Evolutionary conservation across 2,797 vertebrate genomes (phyloP), one percentile per base, ranked within the genome.

Genomic region (Falco concolor): DNA sequence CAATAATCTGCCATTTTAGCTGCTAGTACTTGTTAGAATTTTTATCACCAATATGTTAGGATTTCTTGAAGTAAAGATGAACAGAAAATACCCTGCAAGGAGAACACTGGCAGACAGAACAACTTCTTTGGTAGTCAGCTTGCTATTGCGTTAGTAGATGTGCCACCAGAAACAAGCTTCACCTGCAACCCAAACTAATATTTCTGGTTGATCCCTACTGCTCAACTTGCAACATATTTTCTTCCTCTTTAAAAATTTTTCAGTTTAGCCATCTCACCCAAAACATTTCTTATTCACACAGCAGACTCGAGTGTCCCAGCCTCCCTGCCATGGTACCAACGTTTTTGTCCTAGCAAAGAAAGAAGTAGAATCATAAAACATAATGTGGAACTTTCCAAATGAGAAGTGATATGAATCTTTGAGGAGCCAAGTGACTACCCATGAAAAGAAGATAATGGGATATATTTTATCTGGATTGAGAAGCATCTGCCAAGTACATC

Each of bases 391-490:
- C 20, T 85, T 91, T 93, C 91, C 79, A 96, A 87, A 89, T 38
- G 82, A 84, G 78, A 72, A 93, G 60, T 10, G 64, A 91, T 84
- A 72, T 10, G 79, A 94, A 90, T 92, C 82, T 95, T 89, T 65
- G 76, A 93, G 91, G 65, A 89, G 53, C 73, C 50, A 70, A 91
- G 73, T 81, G 91, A 88, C 92, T 85, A 73, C 40, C 76, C 84
- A 85, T 50, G 42, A 89, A 89, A 74, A 70, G 87, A 70, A 83
- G 90, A 96, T 95, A 93, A 97, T 95, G 85, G 92, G 76, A 75
- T 92, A 44, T 89, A 30, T 95, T 96, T 95, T 95, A 91, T 89
- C 84, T 92, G 89, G 89, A 87, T 91, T 81, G 95, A 96, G 89
- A 93, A 94, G 82, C 91, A 92, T 83, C 90, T 94, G 95, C 89